A percentile compares a stretch with the other conserved stretches of the same genome.
phyloP scores from a whole-genome alignment of 2,113 vertebrate genomes.

The Microtus oregoni region DNA sequence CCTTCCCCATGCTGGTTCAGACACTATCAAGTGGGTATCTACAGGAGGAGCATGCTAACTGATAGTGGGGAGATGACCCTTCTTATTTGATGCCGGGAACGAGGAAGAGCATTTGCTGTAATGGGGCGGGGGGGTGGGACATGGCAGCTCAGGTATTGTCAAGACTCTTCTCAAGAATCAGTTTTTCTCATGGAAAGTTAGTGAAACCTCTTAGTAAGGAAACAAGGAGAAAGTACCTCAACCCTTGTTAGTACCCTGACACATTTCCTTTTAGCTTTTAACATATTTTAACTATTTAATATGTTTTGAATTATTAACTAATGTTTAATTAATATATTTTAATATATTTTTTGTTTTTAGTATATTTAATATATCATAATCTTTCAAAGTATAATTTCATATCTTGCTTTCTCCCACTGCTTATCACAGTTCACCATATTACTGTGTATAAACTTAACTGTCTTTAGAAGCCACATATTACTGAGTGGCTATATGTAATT shows the following conservation, averaged over 20 bases:
- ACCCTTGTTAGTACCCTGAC: background rate
- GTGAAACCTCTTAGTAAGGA: background rate
- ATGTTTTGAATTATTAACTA: too few species aligned
- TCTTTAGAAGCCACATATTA: constrained; percentile 22
- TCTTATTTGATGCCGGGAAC: constrained; percentile 50
- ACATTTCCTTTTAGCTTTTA: background rate
- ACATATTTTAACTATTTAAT: too few species aligned
- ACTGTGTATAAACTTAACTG: background rate
- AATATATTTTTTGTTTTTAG: constrained; percentile 26
- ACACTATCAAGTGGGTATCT: background rate
- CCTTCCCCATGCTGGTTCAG: constrained; percentile 8
- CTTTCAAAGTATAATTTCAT: constrained; percentile 29
- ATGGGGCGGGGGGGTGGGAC: too few species aligned
- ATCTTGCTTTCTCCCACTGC: background rate
- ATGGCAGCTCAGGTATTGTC: background rate
- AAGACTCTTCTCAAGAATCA: constrained; percentile 9
- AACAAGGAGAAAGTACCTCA: background rate
- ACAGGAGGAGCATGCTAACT: background rate
- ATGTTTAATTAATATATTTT: too few species aligned
- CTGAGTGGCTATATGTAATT: constrained; percentile 33
- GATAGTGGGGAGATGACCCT: background rate
- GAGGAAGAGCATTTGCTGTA: background rate
- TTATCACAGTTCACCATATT: constrained; percentile 38
- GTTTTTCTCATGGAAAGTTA: background rate
- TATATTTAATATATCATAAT: background rate